Percentiles rank a stretch among this genome's conserved stretches.
These are phyloP conservation scores for Propithecus deckenii DNA, from an alignment of 2,797 vertebrate species.

Conservation along the genomic window DNA sequence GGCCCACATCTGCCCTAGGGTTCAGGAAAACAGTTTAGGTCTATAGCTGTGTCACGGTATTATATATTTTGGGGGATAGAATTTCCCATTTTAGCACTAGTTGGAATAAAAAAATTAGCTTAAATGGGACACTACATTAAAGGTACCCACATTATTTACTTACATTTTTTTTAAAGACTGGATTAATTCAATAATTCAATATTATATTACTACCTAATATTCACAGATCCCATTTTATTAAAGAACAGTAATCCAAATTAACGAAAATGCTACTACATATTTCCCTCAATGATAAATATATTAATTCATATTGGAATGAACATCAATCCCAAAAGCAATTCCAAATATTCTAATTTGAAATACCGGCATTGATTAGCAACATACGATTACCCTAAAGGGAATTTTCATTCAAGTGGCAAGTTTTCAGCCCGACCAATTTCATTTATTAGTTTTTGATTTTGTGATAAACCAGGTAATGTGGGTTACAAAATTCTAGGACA, in stretches of 20 bases:
- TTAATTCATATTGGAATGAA: slow-evolving; percentile 29
- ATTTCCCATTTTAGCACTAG: slow-evolving; percentile 7
- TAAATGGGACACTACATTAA: neutral
- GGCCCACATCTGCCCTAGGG: neutral
- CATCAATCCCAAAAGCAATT: slow-evolving; percentile 22
- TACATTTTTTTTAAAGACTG: neutral
- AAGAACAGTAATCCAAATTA: slow-evolving; percentile 28
- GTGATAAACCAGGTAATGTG: neutral
- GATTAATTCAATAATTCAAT: slow-evolving; percentile 27
- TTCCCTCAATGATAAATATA: slow-evolving; percentile 1
- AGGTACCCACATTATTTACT: slow-evolving; percentile 24
- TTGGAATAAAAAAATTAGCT: neutral
- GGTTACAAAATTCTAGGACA: slow-evolving; percentile 20
- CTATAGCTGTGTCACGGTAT: neutral
- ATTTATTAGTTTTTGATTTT: slow-evolving; percentile 26
- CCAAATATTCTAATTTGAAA: slow-evolving; percentile 40
- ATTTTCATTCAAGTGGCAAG: neutral
- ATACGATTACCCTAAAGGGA: neutral
- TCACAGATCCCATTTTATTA: slow-evolving; percentile 19
- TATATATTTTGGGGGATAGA: neutral
- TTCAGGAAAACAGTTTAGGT: neutral
- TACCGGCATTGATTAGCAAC: neutral
- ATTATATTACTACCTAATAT: slow-evolving; percentile 32
- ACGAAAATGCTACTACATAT: neutral
- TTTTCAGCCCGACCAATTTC: neutral